Conservation (phyloP, 1,140 invertebrate genomes). For the Acromyrmex echinatior region DNA sequence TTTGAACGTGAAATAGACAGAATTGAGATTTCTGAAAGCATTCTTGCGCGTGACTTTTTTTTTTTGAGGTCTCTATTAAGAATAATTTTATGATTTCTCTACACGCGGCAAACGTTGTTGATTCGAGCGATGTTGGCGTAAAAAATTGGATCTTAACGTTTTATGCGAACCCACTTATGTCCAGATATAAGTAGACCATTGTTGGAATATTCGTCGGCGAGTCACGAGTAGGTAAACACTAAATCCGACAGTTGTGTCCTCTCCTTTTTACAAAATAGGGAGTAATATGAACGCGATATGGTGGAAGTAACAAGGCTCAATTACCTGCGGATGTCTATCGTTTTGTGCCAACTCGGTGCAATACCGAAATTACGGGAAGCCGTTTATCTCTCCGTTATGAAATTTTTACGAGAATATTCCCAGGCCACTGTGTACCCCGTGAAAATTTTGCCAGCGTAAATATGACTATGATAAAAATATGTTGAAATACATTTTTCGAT, state of each 20-base stretch:
- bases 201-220: neutral
- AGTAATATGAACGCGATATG: constrained; percentile 14
- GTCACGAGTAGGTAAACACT: constrained; percentile 14
- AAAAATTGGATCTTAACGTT: constrained; percentile 27
- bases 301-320: constrained; percentile 24
- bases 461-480: constrained; percentile 32
- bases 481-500: neutral
- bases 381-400: constrained; percentile 41
- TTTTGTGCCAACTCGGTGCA: constrained; percentile 41
- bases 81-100: neutral
- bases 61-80: constrained; percentile 8
- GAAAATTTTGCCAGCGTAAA: constrained; percentile 31
- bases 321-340: constrained; percentile 48
- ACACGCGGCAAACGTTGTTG: neutral
- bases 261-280: neutral
- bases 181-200: constrained; percentile 1
- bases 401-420: constrained; percentile 59
- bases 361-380: constrained; percentile 32
- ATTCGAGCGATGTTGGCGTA: neutral
- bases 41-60: neutral
- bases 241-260: neutral
- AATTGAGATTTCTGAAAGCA: constrained; percentile 35
- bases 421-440: constrained; percentile 6
- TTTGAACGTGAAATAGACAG: neutral
- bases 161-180: constrained; percentile 28